Evolutionary conservation across 1,140 invertebrate genomes (phyloP).

Genomic region (Pseudomyrmex flavicornis): DNA sequence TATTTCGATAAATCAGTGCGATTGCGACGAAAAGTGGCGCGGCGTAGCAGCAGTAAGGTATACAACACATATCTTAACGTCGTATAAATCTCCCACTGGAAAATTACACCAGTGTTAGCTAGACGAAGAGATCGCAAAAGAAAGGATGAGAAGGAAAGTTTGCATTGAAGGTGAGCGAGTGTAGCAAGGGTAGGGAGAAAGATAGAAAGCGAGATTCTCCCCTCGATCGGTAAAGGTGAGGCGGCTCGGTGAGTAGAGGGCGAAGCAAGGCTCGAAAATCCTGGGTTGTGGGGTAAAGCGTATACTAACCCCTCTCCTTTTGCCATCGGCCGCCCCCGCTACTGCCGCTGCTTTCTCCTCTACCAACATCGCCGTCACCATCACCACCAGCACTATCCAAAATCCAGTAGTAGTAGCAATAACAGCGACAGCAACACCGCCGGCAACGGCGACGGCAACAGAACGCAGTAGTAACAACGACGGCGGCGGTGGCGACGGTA

Average conservation of each 20-base stretch:
- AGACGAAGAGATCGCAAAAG: conserved; percentile 67
- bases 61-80: conserved; percentile 84
- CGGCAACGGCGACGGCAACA: conserved; percentile 70
- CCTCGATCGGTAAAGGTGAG: conserved; percentile 56
- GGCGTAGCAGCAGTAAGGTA: conserved; percentile 75
- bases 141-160: conserved; percentile 67
- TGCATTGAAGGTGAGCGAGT: conserved; percentile 63
- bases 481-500: conserved; percentile 35
- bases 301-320: conserved; percentile 69
- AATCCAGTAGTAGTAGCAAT: conserved; percentile 65
- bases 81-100: conserved; percentile 85
- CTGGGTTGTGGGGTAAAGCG: conserved; percentile 71
- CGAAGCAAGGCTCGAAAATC: conserved; percentile 71
- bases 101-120: conserved; percentile 85
- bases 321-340: conserved; percentile 29
- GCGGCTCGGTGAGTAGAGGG: conserved; percentile 54
- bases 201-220: conserved; percentile 65
- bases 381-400: conserved; percentile 67
- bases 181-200: conserved; percentile 53
- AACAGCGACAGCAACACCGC: conserved; percentile 68
- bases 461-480: conserved; percentile 49
- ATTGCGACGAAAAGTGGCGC: conserved; percentile 69
- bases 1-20: conserved; percentile 78
- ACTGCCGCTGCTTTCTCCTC: conserved; percentile 48
- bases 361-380: conserved; percentile 51